These are phyloP conservation scores for Hyperoplus lanceolatus DNA, from an alignment of 2,797 vertebrate species.

Conservation along the genomic window DNA sequence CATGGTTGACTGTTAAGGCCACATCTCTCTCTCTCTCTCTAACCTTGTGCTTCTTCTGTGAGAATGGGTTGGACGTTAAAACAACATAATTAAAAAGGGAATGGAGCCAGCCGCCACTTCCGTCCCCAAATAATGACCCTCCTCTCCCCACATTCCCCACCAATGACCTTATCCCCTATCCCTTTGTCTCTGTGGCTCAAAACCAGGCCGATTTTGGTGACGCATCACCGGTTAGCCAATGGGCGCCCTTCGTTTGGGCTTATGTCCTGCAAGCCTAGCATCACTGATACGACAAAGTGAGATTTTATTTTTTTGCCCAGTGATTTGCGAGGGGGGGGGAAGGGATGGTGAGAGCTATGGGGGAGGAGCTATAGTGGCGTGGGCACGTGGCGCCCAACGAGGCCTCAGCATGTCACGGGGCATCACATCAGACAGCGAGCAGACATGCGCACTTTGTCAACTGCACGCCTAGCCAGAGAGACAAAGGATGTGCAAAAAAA, in stretches of 20 bases:
- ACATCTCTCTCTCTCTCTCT: neutral
- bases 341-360: neutral
- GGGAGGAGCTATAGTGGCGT: constrained; percentile 52
- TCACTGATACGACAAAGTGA: constrained; percentile 40
- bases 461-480: constrained; percentile 21
- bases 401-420: constrained; percentile 72
- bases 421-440: constrained; percentile 80
- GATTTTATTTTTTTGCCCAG: constrained; percentile 63
- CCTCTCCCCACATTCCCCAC: constrained; percentile 37
- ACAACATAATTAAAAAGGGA: constrained; percentile 5
- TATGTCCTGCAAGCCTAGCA: constrained; percentile 47
- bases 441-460: constrained; percentile 46
- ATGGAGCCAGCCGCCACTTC: neutral
- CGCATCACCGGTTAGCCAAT: constrained; percentile 77
- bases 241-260: constrained; percentile 38
- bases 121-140: constrained; percentile 19
- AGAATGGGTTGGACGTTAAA: constrained; percentile 1
- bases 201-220: constrained; percentile 69
- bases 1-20: neutral
- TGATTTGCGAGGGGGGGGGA: constrained; percentile 56
- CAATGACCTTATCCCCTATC: constrained; percentile 46
- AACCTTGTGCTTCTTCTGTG: neutral
- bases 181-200: constrained; percentile 70
- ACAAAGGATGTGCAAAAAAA: constrained; percentile 28
- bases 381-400: constrained; percentile 73